A percentile compares a stretch with the other conserved stretches of the same genome.
phyloP scores from a whole-genome alignment of 1,140 invertebrate genomes.

The Bombus huntii region DNA sequence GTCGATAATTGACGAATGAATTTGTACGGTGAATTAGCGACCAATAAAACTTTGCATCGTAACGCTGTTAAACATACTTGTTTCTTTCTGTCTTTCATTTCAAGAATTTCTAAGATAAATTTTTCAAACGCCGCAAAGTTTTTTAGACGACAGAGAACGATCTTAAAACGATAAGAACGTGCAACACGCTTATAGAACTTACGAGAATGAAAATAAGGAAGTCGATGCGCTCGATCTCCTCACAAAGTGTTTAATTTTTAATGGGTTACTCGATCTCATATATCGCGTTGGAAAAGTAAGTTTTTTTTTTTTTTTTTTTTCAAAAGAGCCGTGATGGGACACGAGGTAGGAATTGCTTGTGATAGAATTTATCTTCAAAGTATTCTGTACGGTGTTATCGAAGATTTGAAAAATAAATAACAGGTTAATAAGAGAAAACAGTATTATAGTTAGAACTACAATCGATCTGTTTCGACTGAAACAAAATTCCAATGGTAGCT shows the following conservation, averaged over 20 bases:
- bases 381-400: no score
- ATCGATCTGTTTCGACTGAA: background rate
- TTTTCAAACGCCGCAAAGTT: background rate
- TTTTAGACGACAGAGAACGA: background rate
- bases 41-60: no score
- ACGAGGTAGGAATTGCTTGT: no score
- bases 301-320: no score
- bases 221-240: no score
- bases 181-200: no score
- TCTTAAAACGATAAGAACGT: background rate
- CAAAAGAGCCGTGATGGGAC: no score
- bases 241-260: no score
- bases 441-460: background rate
- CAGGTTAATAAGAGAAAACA: background rate
- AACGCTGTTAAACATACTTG: background rate
- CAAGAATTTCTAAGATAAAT: background rate
- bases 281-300: no score
- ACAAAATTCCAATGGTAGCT: background rate
- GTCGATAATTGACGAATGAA: background rate
- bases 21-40: conserved; percentile 13
- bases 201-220: no score
- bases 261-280: no score
- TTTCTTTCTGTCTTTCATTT: background rate
- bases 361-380: no score
- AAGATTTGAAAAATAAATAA: background rate